A percentile compares a stretch with the other conserved stretches of the same genome.
These are phyloP conservation scores for Pagetopsis macropterus DNA, from an alignment of 2,797 vertebrate genomes.

Conservation along the genomic window DNA sequence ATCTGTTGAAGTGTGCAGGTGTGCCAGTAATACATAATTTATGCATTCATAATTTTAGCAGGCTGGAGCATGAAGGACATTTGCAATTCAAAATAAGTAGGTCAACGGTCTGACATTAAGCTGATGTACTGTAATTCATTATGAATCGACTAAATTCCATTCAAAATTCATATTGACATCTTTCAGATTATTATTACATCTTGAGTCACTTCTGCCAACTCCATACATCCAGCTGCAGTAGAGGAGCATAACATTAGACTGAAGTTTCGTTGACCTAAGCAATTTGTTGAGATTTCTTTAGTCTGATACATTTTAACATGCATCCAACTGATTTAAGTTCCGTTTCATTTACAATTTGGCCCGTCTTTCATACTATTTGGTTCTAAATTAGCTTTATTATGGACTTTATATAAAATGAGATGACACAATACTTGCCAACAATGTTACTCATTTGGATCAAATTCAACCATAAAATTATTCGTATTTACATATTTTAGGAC, in stretches of 20 bases:
- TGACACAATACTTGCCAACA: background rate
- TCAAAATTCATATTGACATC: slow-evolving; percentile 22
- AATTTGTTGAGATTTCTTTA: background rate
- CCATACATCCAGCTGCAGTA: slow-evolving; percentile 12
- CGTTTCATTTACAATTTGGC: background rate
- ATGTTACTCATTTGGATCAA: no score
- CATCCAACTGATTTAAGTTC: background rate
- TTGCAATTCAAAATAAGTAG: slow-evolving; percentile 57
- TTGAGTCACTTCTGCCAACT: slow-evolving; percentile 22
- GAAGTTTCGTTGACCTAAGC: background rate
- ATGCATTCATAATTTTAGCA: slow-evolving; percentile 23
- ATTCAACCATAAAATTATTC: background rate
- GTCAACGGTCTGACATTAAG: slow-evolving; percentile 47
- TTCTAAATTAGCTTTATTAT: background rate
- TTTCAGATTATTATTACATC: slow-evolving; percentile 38
- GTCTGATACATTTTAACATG: background rate
- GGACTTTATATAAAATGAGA: background rate
- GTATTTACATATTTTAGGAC: background rate
- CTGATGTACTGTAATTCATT: slow-evolving; percentile 24
- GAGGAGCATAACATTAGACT: background rate
- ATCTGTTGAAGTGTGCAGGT: slow-evolving; percentile 21
- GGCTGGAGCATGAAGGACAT: slow-evolving; percentile 37
- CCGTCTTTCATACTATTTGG: background rate
- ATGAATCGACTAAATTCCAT: slow-evolving; percentile 38
- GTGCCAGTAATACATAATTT: slow-evolving; percentile 39